Conservation (phyloP, 1,140 invertebrate genomes). For the Phenacoccus solenopsis region DNA sequence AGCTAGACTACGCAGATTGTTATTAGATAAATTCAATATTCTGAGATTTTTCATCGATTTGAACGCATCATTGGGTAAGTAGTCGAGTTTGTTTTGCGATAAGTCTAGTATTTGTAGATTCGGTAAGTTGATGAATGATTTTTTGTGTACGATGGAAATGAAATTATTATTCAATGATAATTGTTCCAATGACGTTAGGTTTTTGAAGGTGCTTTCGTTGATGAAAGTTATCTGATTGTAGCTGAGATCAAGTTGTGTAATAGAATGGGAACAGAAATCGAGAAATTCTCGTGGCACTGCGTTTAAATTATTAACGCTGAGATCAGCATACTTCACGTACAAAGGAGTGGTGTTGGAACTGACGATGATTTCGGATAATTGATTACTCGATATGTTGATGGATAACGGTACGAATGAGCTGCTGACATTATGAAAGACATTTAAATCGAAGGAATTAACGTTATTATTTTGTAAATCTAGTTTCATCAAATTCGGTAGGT, state of each 20-base stretch:
- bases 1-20: slow-evolving; percentile 59
- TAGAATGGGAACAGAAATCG: slow-evolving; percentile 42
- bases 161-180: slow-evolving; percentile 61
- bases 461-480: slow-evolving; percentile 60
- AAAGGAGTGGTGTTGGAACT: slow-evolving; percentile 34
- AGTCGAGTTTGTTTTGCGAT: slow-evolving; percentile 59
- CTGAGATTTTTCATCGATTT: slow-evolving; percentile 59
- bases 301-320: slow-evolving; percentile 51
- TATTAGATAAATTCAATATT: slow-evolving; percentile 59
- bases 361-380: slow-evolving; percentile 44
- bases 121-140: slow-evolving; percentile 57
- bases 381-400: slow-evolving; percentile 56
- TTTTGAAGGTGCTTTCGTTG: slow-evolving; percentile 54
- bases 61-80: slow-evolving; percentile 68
- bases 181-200: slow-evolving; percentile 53
- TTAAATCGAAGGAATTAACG: slow-evolving; percentile 48
- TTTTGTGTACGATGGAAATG: slow-evolving; percentile 53
- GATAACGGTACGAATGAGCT: slow-evolving; percentile 43
- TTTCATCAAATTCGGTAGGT: slow-evolving; percentile 51
- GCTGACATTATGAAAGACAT: slow-evolving; percentile 51
- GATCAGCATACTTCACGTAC: slow-evolving; percentile 42
- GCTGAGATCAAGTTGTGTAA: slow-evolving; percentile 53
- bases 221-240: slow-evolving; percentile 58
- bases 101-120: slow-evolving; percentile 65
- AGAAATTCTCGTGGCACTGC: slow-evolving; percentile 51